Conservation (phyloP, 2,113 vertebrate genomes). For the Lagopus leucura region DNA sequence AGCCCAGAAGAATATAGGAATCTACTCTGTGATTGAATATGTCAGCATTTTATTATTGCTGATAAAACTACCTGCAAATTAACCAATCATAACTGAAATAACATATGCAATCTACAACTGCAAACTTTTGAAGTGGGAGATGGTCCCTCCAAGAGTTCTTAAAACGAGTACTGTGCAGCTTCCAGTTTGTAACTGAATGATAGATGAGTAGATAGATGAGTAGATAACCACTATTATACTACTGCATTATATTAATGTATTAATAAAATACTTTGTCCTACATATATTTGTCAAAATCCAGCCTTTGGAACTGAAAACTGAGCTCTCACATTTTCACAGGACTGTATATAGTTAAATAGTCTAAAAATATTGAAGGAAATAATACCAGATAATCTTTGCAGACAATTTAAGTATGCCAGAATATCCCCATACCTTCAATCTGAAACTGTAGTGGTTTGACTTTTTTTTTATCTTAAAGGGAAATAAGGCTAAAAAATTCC, state of each 20-base stretch:
- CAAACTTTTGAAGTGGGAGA: neutral
- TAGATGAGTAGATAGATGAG: neutral
- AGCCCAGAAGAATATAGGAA: neutral
- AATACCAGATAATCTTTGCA: neutral
- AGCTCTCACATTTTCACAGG: neutral
- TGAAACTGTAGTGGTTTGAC: neutral
- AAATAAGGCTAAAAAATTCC: neutral
- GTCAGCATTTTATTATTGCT: neutral
- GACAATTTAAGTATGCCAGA: neutral
- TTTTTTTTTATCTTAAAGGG: neutral
- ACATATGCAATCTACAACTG: neutral
- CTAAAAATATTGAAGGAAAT: neutral
- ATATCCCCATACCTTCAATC: neutral
- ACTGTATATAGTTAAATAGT: neutral
- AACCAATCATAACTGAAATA: neutral
- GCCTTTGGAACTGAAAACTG: neutral
- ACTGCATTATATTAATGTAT: neutral
- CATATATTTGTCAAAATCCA: neutral
- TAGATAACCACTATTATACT: neutral
- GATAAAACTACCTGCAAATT: neutral
- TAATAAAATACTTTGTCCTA: neutral
- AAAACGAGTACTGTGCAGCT: neutral
- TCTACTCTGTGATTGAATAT: neutral
- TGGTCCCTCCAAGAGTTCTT: neutral
- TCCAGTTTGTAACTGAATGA: neutral